These are phyloP conservation scores for Polyommatus icarus DNA, from an alignment of 2,888 invertebrate genomes.

Conservation along the genomic window DNA sequence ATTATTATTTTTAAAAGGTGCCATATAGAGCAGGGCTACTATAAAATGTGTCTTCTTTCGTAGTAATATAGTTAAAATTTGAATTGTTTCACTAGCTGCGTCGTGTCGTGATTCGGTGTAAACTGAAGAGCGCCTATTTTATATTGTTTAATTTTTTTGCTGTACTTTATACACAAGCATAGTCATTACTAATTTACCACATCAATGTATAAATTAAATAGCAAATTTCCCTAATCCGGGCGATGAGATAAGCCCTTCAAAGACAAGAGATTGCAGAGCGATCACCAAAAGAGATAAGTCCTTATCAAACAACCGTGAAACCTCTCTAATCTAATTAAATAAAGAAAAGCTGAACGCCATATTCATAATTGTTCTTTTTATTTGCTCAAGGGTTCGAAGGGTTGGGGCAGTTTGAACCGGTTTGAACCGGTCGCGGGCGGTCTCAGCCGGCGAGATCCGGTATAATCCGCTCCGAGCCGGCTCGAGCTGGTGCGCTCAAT, in stretches of 20 bases:
- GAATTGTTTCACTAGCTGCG: too few species aligned
- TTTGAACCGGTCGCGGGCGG: conserved; percentile 44
- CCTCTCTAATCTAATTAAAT: conserved; percentile 22
- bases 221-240: neutral
- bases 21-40: neutral
- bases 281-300: conserved; percentile 24
- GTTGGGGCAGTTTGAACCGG: conserved; percentile 33
- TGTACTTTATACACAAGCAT: neutral
- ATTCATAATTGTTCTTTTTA: conserved; percentile 30
- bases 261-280: neutral
- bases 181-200: neutral
- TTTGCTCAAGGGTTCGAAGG: conserved; percentile 12
- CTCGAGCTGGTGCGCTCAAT: conserved; percentile 48
- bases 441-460: conserved; percentile 49
- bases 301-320: conserved; percentile 7
- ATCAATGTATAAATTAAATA: neutral
- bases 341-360: conserved; percentile 2
- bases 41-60: too few species aligned
- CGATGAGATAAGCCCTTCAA: neutral
- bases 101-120: too few species aligned
- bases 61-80: too few species aligned
- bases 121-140: neutral
- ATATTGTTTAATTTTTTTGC: neutral
- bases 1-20: neutral
- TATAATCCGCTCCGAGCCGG: conserved; percentile 45